These are phyloP conservation scores for Drosophila novamexicana DNA, from an alignment of 1,140 invertebrate genomes.

Conservation along the genomic window DNA sequence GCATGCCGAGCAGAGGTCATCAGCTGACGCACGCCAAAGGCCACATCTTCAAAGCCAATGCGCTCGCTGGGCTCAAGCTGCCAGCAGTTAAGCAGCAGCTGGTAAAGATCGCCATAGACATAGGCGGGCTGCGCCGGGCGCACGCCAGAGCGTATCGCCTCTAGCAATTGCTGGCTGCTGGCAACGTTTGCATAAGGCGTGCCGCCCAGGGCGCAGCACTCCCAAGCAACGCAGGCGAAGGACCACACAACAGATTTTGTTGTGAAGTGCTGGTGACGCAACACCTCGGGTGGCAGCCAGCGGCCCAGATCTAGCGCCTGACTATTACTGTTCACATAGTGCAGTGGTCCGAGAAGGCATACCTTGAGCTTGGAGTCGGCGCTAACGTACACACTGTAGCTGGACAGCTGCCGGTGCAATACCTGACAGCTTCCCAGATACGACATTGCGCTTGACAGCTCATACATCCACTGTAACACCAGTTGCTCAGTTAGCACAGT, in stretches of 20 bases:
- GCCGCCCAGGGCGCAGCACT: slow-evolving; percentile 92
- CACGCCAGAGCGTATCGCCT: slow-evolving; percentile 88
- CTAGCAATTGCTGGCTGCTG: slow-evolving; percentile 88
- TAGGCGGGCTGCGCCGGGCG: slow-evolving; percentile 90
- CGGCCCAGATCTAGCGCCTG: slow-evolving; percentile 88
- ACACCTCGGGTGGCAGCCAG: slow-evolving; percentile 91
- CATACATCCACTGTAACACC: slow-evolving; percentile 83
- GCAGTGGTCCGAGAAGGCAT: slow-evolving; percentile 62
- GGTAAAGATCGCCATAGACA: slow-evolving; percentile 91
- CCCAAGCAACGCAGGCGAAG: slow-evolving; percentile 92
- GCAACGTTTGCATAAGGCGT: slow-evolving; percentile 90
- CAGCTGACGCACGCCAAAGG: slow-evolving; percentile 80
- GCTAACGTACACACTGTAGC: slow-evolving; percentile 88
- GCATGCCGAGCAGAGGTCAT: slow-evolving; percentile 81
- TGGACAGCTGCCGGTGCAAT: slow-evolving; percentile 89
- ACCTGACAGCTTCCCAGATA: slow-evolving; percentile 88
- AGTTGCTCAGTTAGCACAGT: slow-evolving; percentile 85
- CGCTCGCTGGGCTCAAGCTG: slow-evolving; percentile 92
- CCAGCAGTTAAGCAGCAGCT: slow-evolving; percentile 94
- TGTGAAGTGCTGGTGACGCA: slow-evolving; percentile 88
- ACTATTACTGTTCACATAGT: slow-evolving; percentile 75
- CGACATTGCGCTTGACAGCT: slow-evolving; percentile 88
- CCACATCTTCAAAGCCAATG: slow-evolving; percentile 88
- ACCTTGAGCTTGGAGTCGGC: slow-evolving; percentile 78
- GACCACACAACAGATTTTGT: slow-evolving; percentile 93